Percentiles rank a stretch among this genome's conserved stretches.
Conservation (phyloP, 2,797 vertebrate species). For the Pitangus sulphuratus region DNA sequence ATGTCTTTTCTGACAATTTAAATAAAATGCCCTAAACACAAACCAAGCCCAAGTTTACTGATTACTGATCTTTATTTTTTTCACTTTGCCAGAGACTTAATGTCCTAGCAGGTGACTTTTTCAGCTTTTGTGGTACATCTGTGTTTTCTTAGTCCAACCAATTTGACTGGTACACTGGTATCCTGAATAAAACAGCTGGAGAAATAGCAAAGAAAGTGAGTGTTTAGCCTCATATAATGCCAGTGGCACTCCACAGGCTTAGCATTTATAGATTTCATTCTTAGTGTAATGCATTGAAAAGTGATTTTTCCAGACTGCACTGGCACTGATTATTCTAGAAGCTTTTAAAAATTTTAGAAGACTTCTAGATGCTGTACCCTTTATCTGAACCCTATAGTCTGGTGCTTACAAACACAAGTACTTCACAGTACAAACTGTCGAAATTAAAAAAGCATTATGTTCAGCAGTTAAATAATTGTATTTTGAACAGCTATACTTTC, state of each 20-base stretch:
- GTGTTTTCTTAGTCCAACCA: background rate
- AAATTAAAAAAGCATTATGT: background rate
- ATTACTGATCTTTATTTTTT: background rate
- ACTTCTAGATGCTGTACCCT: background rate
- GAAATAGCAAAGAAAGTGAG: background rate
- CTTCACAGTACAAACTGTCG: background rate
- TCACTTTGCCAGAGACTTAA: background rate
- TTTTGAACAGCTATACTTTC: background rate
- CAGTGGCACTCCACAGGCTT: background rate
- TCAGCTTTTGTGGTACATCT: background rate
- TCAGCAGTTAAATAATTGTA: background rate
- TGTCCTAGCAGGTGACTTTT: background rate
- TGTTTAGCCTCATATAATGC: background rate
- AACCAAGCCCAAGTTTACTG: background rate
- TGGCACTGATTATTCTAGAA: background rate
- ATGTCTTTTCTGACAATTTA: background rate
- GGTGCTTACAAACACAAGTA: background rate
- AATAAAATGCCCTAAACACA: background rate
- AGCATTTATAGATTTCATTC: background rate
- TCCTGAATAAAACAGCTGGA: background rate
- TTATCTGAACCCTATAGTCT: background rate
- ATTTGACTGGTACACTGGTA: background rate
- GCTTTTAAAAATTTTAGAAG: constrained; percentile 5
- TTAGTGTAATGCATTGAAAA: background rate
- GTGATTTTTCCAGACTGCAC: background rate